Evolutionary conservation across 2,888 invertebrate species (phyloP), one percentile per base, ranked within the genome.

Genomic region (Drosophila helvetica): DNA sequence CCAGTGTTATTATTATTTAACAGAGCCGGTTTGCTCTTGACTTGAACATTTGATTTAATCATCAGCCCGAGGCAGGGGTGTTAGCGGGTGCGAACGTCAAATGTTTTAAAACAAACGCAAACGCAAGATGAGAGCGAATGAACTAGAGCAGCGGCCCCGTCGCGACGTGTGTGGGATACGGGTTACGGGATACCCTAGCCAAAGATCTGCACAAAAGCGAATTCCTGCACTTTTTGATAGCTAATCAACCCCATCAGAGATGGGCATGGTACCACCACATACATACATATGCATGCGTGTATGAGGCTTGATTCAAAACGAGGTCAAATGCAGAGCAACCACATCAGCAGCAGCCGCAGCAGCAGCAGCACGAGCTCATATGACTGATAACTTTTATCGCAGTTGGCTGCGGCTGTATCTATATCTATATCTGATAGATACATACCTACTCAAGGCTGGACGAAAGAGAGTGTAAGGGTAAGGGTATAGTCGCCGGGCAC

Each of bases 1-100:
- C 38, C 68, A 48, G 66, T 66, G 55, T 54, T 80, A 43, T 70
- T 70, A 81, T 86, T 81, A 80, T 71, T 83, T 78, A 80, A 65
- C 81, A 43, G 70, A 84, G 86, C 83, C 86, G 84, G 86, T 88
- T 84, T 83, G 84, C 79, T 78, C 70, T 84, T 84, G 79, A 84
- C 75, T 58, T 68, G 62, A 66, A 53, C 69, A 56, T 75, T 75
- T 77, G 75, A 80, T 78, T 83, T 75, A 88, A 83, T 82, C 81
- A 86, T 72, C 88, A 70, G 58, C 79, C 76, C 74, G 67, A 60
- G 74, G 50, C 65, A 56, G 77, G 77, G 81, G 79, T 87, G 77
- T 57, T 53, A 22, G 33, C 42, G 6, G 30, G 10, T 19, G 27
- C 46, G 19, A 45, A 38, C 43, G 43, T 50, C 43, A 63, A 63